Conservation (phyloP, 2,797 vertebrate species). For the Mareca strepera region DNA sequence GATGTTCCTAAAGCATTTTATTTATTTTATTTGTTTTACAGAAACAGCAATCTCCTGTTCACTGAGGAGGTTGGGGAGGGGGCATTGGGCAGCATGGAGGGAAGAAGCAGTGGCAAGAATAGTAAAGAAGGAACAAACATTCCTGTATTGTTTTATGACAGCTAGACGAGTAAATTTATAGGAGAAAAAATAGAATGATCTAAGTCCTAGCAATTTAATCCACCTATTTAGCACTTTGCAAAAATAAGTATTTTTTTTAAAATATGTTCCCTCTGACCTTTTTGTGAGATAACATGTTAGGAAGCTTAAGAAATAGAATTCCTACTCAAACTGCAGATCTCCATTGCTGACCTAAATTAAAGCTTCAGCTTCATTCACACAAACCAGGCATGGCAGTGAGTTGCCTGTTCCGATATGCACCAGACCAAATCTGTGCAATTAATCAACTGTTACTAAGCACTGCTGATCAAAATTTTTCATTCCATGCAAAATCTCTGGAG, state of each 20-base stretch:
- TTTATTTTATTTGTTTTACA: background rate
- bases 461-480: background rate
- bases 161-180: background rate
- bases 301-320: background rate
- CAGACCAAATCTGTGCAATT: background rate
- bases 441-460: background rate
- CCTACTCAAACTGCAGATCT: background rate
- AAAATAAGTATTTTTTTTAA: background rate
- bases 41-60: fast-evolving
- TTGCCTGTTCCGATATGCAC: background rate
- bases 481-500: background rate
- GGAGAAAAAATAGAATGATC: background rate
- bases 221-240: background rate
- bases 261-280: background rate
- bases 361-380: background rate
- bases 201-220: background rate
- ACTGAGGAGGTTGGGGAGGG: background rate
- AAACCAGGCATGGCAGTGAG: background rate
- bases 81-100: background rate
- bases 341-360: background rate
- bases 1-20: background rate
- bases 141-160: background rate
- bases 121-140: background rate
- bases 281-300: background rate
- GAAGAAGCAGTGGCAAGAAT: background rate